A percentile compares a stretch with the other conserved stretches of the same genome.
Evolutionary conservation across 2,113 vertebrate genomes (phyloP).

Genomic region (Brachypodius melanocephalos): DNA sequence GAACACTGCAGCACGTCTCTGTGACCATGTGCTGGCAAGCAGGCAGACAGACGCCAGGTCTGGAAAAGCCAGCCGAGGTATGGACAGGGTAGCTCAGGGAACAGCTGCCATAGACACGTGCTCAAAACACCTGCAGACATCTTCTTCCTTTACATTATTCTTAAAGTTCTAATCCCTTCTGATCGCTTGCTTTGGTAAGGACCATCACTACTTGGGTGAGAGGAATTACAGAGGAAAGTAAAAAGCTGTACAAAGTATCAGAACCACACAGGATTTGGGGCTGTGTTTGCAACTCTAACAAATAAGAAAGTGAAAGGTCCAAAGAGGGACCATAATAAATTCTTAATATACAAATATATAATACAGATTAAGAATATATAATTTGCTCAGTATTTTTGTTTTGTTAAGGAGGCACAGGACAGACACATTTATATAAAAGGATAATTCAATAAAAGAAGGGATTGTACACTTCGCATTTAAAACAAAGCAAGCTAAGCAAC

Average conservation of each 20-base stretch:
- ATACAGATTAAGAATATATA: background rate
- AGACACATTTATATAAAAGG: background rate
- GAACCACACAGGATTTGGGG: background rate
- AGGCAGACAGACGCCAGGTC: background rate
- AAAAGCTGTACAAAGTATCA: background rate
- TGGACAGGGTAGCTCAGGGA: background rate
- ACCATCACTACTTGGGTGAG: background rate
- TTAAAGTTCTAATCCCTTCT: background rate
- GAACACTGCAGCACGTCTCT: background rate
- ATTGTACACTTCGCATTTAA: background rate
- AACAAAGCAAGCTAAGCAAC: slow-evolving; percentile 18
- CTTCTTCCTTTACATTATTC: background rate
- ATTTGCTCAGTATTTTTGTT: background rate
- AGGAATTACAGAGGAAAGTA: background rate
- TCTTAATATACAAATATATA: background rate
- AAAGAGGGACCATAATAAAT: background rate
- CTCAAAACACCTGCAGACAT: background rate
- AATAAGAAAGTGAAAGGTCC: background rate
- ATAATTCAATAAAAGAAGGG: background rate
- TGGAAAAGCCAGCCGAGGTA: background rate
- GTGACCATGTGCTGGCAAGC: background rate
- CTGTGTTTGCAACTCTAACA: background rate
- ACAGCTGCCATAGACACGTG: background rate
- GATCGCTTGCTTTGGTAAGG: background rate
- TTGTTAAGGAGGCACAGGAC: background rate